Percentiles rank a stretch among this genome's conserved stretches.
phyloP scores from a whole-genome alignment of 1,140 invertebrate species.

The Drosophila ironensis region DNA sequence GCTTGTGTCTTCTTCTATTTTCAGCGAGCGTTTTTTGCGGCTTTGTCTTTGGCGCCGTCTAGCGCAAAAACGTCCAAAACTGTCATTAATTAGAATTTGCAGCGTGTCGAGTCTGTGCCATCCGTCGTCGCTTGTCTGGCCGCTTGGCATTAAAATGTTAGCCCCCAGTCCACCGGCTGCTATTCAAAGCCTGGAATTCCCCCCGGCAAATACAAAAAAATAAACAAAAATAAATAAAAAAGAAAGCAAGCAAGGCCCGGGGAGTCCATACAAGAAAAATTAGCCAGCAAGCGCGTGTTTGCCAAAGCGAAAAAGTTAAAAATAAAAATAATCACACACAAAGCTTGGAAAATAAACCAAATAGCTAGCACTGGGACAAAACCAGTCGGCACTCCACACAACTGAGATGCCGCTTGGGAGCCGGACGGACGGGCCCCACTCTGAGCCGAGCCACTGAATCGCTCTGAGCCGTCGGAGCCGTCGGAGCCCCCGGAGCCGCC shows the following conservation, averaged over 20 bases:
- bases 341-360: slow-evolving; percentile 43
- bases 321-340: slow-evolving; percentile 49
- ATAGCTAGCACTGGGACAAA: slow-evolving; percentile 24
- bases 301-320: slow-evolving; percentile 34
- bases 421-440: slow-evolving; percentile 34
- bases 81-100: slow-evolving; percentile 64
- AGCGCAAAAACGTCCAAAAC: slow-evolving; percentile 52
- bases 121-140: slow-evolving; percentile 44
- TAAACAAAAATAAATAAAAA: too few species aligned
- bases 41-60: slow-evolving; percentile 59
- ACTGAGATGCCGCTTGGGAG: slow-evolving; percentile 6
- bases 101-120: slow-evolving; percentile 40
- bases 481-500: not conserved
- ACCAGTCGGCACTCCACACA: slow-evolving; percentile 40
- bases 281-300: slow-evolving; percentile 53
- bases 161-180: slow-evolving; percentile 1
- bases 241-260: slow-evolving; percentile 27
- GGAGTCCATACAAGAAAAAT: slow-evolving; percentile 33
- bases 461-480: not conserved
- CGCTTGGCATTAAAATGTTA: slow-evolving; percentile 42
- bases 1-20: slow-evolving; percentile 8
- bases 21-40: slow-evolving; percentile 7
- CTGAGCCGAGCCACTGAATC: slow-evolving; percentile 3
- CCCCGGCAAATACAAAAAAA: slow-evolving; percentile 47
- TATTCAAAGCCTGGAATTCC: slow-evolving; percentile 63